Conservation (phyloP, 92 coral and sea anemone species). For the Phenganax stokvisi region DNA sequence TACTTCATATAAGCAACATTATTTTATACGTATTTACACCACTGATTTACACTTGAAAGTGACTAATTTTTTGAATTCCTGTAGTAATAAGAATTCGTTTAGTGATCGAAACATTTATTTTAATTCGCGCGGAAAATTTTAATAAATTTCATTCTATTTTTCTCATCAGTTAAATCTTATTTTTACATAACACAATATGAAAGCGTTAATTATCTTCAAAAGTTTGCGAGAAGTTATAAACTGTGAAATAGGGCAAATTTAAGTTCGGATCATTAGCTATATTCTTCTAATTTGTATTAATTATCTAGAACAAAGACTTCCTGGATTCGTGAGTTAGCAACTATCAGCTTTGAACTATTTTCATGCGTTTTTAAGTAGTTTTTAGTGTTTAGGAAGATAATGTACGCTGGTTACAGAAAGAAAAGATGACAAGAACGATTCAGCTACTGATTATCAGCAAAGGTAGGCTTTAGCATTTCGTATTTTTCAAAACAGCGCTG, state of each 20-base stretch:
- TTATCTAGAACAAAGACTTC: slow-evolving; percentile 29
- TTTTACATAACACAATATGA: not conserved
- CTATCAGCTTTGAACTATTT: not conserved
- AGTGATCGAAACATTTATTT: not conserved
- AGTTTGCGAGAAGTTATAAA: not conserved
- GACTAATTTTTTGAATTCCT: not conserved
- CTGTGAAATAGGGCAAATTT: too few species aligned
- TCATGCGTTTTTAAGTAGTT: not conserved
- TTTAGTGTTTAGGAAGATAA: not conserved
- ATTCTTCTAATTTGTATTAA: slow-evolving; percentile 17
- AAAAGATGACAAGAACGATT: not conserved
- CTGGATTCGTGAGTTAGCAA: slow-evolving; percentile 23
- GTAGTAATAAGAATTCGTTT: not conserved
- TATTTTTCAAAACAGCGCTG: not conserved
- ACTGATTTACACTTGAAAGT: not conserved
- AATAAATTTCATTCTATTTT: too few species aligned
- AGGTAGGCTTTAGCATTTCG: not conserved
- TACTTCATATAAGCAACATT: not conserved
- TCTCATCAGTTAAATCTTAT: too few species aligned
- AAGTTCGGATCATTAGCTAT: not conserved
- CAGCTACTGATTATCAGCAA: not conserved
- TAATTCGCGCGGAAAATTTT: not conserved
- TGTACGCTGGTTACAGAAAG: not conserved
- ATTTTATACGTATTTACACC: not conserved
- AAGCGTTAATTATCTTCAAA: not conserved